Conservation (phyloP, 2,797 vertebrate species). For the Bufotes viridis region DNA sequence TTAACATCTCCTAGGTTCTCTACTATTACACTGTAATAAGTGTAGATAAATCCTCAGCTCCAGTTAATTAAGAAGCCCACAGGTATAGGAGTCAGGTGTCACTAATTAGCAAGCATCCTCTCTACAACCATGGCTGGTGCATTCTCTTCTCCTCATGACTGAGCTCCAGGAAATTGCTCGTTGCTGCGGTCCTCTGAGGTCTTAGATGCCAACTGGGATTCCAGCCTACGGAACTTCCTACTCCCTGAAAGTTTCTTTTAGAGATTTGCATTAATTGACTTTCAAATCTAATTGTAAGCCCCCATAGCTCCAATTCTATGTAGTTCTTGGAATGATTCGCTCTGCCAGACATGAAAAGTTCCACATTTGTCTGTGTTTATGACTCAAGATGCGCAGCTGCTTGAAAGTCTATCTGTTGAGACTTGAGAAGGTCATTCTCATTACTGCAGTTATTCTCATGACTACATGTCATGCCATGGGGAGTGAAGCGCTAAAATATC, state of each 20-base stretch:
- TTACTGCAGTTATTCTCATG: not conserved
- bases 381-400: not conserved
- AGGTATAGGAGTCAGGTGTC: conserved; percentile 56
- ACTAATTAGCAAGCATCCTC: conserved; percentile 68
- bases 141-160: conserved; percentile 26
- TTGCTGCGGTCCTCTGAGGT: conserved; percentile 10
- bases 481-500: no score
- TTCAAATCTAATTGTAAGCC: not conserved
- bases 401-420: not conserved
- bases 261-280: conserved; percentile 37
- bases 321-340: not conserved
- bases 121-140: conserved; percentile 62
- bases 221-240: conserved; percentile 2
- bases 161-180: conserved; percentile 13
- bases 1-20: conserved; percentile 9
- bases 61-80: conserved; percentile 45
- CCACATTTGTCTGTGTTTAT: not conserved
- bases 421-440: not conserved
- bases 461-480: no score
- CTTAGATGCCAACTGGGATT: conserved; percentile 20
- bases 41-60: not conserved
- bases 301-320: not conserved
- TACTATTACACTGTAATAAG: conserved; percentile 16
- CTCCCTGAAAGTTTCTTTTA: conserved; percentile 34
- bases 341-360: not conserved